Evolutionary conservation across 2,113 vertebrate genomes (phyloP), one percentile per base, ranked within the genome.

Genomic region (Erpornis zantholeuca): DNA sequence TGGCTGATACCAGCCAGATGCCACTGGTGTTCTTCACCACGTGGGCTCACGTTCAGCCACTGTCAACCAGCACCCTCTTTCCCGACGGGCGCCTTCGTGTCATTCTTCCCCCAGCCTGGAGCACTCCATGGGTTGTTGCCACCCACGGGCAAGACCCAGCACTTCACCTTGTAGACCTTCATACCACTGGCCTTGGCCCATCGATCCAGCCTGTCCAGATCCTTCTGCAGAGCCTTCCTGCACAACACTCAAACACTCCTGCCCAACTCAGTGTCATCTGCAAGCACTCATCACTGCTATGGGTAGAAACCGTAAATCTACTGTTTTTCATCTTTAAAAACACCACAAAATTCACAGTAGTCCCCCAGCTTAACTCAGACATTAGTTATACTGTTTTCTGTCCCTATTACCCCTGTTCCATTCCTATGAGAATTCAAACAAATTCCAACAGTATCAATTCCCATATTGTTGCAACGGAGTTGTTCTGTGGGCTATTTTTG

Each of bases 111-210:
- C 15, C 24, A 56, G 60, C 12, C 50, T 16, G 20, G 24, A 57
- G 35, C 60, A 49, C 12, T 84, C 49, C 57, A 38, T 19, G 40
- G 68, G 15, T 18, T 38, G 28, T 15, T 38, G 59, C 28, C 29
- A 65, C 35, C 4, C 50, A n/a, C 0, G 0, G 42, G 52, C 82
- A 49, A n/a, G 29, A 72, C 10, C 42, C 0, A 4, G 12, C 66
- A 38, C 23, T 54, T 15, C 6, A 40, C 47, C 42, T 35, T 44
- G 47, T 6, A 66, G 35, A 60, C 22, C 4, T 6, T 42, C 23
- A n/a, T 5, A 27, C 53, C 21, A 7, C 3, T n/a, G 35, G 31
- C 47, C 71, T 66, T 4, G 3, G 47, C 72, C 53, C 28, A 27
- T 40, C 1, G 3, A n/a, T 47, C 22, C 45, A 65, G 45, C n/a